A percentile compares a stretch with the other conserved stretches of the same genome.
Evolutionary conservation across 2,113 vertebrate genomes (phyloP).

Genomic region (Dryoscopus gambensis): DNA sequence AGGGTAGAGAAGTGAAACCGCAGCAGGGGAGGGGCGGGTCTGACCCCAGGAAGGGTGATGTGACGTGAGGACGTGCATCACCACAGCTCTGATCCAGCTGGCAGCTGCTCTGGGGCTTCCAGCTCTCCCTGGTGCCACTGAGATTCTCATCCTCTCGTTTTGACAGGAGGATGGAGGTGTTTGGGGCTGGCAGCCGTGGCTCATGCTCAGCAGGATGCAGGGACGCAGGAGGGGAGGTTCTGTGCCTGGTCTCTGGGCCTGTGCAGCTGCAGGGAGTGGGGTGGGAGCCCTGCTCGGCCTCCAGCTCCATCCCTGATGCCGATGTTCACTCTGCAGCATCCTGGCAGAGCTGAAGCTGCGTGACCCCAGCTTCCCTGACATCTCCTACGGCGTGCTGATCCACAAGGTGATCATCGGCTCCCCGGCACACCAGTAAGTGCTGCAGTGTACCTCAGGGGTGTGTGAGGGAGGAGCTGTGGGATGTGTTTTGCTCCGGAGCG

Average conservation of each 20-base stretch:
- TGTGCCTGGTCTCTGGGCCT: neutral
- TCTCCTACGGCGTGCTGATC: slow-evolving; percentile 88
- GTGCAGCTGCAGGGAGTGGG: neutral
- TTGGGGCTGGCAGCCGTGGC: neutral
- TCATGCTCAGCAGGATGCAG: rapidly evolving
- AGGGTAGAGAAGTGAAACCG: neutral
- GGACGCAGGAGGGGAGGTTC: neutral
- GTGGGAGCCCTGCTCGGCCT: neutral
- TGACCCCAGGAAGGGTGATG: neutral
- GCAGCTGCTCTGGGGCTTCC: neutral
- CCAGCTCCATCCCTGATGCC: neutral
- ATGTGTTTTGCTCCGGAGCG: neutral
- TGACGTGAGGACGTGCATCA: neutral
- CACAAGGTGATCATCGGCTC: slow-evolving; percentile 89
- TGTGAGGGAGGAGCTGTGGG: neutral
- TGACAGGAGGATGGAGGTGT: neutral
- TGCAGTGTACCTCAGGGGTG: neutral
- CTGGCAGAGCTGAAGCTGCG: slow-evolving; percentile 86
- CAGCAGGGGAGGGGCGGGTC: neutral
- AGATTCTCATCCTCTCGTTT: neutral
- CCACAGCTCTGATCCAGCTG: neutral
- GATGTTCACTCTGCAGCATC: slow-evolving; percentile 72
- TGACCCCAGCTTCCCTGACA: slow-evolving; percentile 84
- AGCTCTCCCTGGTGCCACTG: neutral
- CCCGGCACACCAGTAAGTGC: slow-evolving; percentile 84